Evolutionary conservation across 1,140 invertebrate species (phyloP).

Genomic region (Lasioglossum baleicum): DNA sequence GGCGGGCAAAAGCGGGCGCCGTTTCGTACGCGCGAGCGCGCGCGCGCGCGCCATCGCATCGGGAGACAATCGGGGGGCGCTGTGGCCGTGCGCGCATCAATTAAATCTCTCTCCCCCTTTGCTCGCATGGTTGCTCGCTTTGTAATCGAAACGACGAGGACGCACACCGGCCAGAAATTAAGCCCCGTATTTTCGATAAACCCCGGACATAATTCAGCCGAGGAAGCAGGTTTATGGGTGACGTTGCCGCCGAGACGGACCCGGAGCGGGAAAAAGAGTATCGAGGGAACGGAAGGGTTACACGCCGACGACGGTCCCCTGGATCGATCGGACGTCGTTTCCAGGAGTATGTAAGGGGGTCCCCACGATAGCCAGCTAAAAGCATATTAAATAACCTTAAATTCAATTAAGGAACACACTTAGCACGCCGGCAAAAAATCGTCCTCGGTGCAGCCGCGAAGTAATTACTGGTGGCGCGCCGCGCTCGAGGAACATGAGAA

Average conservation of each 20-base stretch:
- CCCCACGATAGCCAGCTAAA: slow-evolving; percentile 63
- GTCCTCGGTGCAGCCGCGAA: slow-evolving; percentile 66
- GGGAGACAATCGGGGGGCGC: slow-evolving; percentile 20
- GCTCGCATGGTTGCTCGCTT: slow-evolving; percentile 36
- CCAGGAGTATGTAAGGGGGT: slow-evolving; percentile 51
- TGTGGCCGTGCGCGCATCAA: slow-evolving; percentile 36
- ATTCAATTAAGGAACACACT: slow-evolving; percentile 78
- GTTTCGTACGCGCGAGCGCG: too few relatives aligned
- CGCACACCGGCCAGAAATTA: slow-evolving; percentile 50
- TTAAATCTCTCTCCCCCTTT: slow-evolving; percentile 47
- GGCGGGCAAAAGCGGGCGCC: neutral
- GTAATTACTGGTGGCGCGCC: slow-evolving; percentile 71
- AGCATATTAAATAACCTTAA: slow-evolving; percentile 78
- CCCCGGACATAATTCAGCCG: slow-evolving; percentile 54
- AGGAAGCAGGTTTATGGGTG: slow-evolving; percentile 63
- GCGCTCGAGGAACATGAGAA: slow-evolving; percentile 10
- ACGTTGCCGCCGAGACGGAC: slow-evolving; percentile 46
- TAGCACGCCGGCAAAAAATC: slow-evolving; percentile 68
- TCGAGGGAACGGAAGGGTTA: neutral
- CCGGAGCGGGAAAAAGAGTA: slow-evolving; percentile 8
- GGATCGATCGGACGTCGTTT: slow-evolving; percentile 54
- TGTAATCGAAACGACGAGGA: slow-evolving; percentile 57
- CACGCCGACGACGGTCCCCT: neutral
- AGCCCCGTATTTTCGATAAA: slow-evolving; percentile 63
- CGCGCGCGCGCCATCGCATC: too few relatives aligned